Percentiles rank a stretch among this genome's conserved stretches.
Conservation (phyloP, 2,113 vertebrate genomes). For the Poeciliopsis prolifica region DNA sequence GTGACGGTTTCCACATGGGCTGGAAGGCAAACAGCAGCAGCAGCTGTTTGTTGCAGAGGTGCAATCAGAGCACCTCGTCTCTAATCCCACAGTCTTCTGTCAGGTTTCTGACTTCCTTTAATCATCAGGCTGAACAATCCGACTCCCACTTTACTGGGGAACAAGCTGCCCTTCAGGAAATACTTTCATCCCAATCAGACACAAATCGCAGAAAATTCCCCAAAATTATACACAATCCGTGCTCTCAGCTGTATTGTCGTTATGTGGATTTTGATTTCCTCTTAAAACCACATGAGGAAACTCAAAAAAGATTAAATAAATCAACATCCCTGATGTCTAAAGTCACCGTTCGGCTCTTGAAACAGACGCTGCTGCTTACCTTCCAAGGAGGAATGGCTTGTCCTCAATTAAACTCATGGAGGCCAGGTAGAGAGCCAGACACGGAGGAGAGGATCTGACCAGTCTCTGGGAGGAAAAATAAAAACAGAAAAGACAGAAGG, state of each 20-base stretch:
- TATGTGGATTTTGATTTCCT: neutral
- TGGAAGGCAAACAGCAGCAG: slow-evolving; percentile 27
- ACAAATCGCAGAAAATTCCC: neutral
- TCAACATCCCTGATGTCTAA: slow-evolving; percentile 4
- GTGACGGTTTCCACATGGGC: slow-evolving; percentile 10
- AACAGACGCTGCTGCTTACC: slow-evolving; percentile 58
- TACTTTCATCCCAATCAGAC: too few species aligned
- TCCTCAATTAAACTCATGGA: slow-evolving; percentile 74
- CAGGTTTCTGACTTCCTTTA: slow-evolving; percentile 29
- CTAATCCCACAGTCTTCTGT: slow-evolving; percentile 33
- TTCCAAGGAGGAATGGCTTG: slow-evolving; percentile 60
- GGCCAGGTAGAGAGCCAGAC: slow-evolving; percentile 58
- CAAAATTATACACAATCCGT: neutral
- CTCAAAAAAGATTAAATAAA: neutral
- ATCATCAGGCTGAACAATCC: slow-evolving; percentile 1
- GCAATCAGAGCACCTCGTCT: slow-evolving; percentile 20
- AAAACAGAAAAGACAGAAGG: slow-evolving; percentile 9
- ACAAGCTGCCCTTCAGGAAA: slow-evolving; percentile 21
- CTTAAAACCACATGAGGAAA: neutral
- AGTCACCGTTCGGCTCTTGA: slow-evolving; percentile 8
- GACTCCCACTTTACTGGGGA: slow-evolving; percentile 10
- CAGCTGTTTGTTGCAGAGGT: slow-evolving; percentile 7
- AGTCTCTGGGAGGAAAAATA: slow-evolving; percentile 12
- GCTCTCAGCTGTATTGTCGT: neutral
- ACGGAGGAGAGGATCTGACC: slow-evolving; percentile 48